Conservation (phyloP, 2,797 vertebrate genomes). For the Decapterus maruadsi region DNA sequence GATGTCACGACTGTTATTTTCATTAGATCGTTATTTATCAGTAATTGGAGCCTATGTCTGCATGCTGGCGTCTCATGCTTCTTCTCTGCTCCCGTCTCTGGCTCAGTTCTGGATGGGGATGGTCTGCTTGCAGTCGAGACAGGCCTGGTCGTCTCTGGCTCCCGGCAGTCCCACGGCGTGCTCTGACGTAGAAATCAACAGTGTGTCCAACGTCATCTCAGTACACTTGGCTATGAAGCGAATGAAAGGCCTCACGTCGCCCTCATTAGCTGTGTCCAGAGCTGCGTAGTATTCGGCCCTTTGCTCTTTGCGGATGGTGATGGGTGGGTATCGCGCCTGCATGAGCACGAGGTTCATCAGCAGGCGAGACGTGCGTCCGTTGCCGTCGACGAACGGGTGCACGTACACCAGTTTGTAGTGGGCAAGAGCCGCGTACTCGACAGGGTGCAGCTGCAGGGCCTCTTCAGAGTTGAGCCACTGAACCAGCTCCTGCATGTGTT, state of each 20-base stretch:
- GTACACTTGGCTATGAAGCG: constrained; percentile 97
- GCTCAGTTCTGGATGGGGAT: constrained; percentile 90
- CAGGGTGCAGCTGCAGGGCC: constrained; percentile 92
- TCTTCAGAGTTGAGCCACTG: constrained; percentile 98
- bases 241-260: constrained; percentile 96
- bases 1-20: background rate
- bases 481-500: constrained; percentile 93
- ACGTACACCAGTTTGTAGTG: constrained; percentile 98
- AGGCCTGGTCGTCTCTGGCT: constrained; percentile 80
- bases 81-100: background rate
- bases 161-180: constrained; percentile 92
- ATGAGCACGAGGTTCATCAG: constrained; percentile 98
- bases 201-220: constrained; percentile 94
- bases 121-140: constrained; percentile 88
- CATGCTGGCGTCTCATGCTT: background rate
- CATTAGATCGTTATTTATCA: constrained; percentile 6
- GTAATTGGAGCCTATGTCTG: background rate
- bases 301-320: constrained; percentile 97
- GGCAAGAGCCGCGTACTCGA: constrained; percentile 94
- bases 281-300: constrained; percentile 92
- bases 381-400: constrained; percentile 96
- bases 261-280: constrained; percentile 95
- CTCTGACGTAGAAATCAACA: constrained; percentile 94
- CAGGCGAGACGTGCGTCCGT: constrained; percentile 94
- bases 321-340: constrained; percentile 95